These are phyloP conservation scores for Typhlichthys subterraneus DNA, from an alignment of 2,797 vertebrate species.

Conservation along the genomic window DNA sequence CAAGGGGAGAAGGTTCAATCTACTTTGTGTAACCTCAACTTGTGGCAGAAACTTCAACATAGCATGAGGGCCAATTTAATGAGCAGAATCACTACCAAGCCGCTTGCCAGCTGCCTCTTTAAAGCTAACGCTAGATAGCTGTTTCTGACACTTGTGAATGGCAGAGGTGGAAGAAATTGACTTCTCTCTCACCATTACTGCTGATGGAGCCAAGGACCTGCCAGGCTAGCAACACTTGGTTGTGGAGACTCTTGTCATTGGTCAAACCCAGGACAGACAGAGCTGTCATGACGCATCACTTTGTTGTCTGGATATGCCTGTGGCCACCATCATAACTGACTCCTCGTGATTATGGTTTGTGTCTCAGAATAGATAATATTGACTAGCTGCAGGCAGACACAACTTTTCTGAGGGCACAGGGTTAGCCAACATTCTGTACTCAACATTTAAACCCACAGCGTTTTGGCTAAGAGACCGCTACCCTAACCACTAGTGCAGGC, in stretches of 20 bases:
- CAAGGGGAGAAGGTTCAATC: conserved; percentile 50
- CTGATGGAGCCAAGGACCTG: conserved; percentile 57
- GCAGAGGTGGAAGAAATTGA: conserved; percentile 59
- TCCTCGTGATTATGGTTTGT: conserved; percentile 34
- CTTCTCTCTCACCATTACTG: conserved; percentile 70
- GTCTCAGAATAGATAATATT: conserved; percentile 36
- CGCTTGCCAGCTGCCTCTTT: conserved; percentile 61
- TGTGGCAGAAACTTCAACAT: conserved; percentile 50
- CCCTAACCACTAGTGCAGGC: too few relatives aligned
- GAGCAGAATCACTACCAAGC: conserved; percentile 54
- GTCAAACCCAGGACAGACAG: conserved; percentile 51
- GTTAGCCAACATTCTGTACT: neutral
- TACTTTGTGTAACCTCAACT: conserved; percentile 42
- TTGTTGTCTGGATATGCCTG: conserved; percentile 22
- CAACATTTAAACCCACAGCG: too few relatives aligned
- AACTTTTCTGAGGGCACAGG: neutral
- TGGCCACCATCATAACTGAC: conserved; percentile 34
- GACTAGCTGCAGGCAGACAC: neutral
- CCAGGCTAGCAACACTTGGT: conserved; percentile 59
- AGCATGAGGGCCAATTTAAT: conserved; percentile 70
- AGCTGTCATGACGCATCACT: conserved; percentile 28
- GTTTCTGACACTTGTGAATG: conserved; percentile 59
- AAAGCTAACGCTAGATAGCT: conserved; percentile 44
- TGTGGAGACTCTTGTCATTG: conserved; percentile 55
- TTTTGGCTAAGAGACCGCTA: too few relatives aligned